Percentiles rank a stretch among this genome's conserved stretches.
Evolutionary conservation across 2,797 vertebrate genomes (phyloP).

Genomic region (Hipposideros larvatus): DNA sequence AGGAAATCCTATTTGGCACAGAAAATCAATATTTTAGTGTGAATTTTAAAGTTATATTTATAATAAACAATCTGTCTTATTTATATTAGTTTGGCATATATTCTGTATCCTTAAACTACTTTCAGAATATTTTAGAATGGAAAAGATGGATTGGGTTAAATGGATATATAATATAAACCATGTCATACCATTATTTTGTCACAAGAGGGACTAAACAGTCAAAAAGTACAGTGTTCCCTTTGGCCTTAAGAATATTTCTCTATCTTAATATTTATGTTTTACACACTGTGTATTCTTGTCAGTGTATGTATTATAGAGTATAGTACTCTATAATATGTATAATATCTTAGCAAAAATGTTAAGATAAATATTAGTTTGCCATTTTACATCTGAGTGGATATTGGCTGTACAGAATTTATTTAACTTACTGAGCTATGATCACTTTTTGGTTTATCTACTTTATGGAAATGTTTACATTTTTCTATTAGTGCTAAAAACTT

Average conservation of each 20-base stretch:
- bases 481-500: not conserved
- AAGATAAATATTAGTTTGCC: not conserved
- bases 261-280: not conserved
- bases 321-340: not conserved
- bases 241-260: not conserved
- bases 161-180: not conserved
- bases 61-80: not conserved
- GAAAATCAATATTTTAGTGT: not conserved
- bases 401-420: not conserved
- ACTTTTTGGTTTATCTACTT: not conserved
- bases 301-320: not conserved
- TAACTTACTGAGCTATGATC: not conserved
- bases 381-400: slow-evolving; percentile 9
- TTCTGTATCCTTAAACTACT: not conserved
- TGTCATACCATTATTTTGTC: slow-evolving; percentile 73
- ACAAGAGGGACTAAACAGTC: slow-evolving; percentile 80
- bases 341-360: not conserved
- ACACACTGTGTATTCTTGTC: not conserved
- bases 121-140: not conserved
- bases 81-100: not conserved
- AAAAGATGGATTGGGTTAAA: not conserved
- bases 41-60: slow-evolving; percentile 9
- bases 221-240: not conserved
- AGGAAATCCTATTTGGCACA: not conserved
- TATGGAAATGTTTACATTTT: slow-evolving; percentile 8